These are phyloP conservation scores for Actinernus sp. DNA, from an alignment of 92 coral and sea anemone genomes.

Conservation along the genomic window DNA sequence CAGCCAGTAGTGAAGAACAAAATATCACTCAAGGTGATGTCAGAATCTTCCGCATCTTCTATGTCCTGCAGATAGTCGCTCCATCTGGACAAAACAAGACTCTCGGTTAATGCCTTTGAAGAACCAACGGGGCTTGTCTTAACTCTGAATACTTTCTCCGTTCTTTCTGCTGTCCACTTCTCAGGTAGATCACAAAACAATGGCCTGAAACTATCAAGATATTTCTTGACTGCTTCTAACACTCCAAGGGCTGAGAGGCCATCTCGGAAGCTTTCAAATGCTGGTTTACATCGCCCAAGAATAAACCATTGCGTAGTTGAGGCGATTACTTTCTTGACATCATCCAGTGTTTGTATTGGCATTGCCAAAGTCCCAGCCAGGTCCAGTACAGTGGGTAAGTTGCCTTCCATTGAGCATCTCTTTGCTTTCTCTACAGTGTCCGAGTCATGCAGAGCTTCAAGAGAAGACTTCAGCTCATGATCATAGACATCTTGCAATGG, in stretches of 20 bases:
- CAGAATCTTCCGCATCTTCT: conserved; percentile 70
- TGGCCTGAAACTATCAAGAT: conserved; percentile 54
- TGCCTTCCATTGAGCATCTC: background rate
- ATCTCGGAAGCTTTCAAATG: conserved; percentile 57
- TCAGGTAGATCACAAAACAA: conserved; percentile 49
- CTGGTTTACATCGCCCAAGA: conserved; percentile 54
- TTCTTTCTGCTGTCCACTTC: conserved; percentile 64
- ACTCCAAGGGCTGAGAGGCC: conserved; percentile 76
- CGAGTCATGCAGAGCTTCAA: background rate
- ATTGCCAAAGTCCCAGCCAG: conserved; percentile 9
- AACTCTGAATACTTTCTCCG: conserved; percentile 53
- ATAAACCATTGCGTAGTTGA: conserved; percentile 61
- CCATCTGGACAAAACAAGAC: conserved; percentile 76
- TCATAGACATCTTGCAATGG: conserved; percentile 19
- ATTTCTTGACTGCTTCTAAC: conserved; percentile 35
- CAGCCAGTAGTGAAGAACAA: conserved; percentile 79
- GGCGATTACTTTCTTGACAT: conserved; percentile 29
- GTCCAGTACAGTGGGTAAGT: conserved; percentile 5
- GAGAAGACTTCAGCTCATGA: conserved; percentile 7
- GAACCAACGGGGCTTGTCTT: conserved; percentile 69
- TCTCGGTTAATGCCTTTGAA: conserved; percentile 56
- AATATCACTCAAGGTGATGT: conserved; percentile 62
- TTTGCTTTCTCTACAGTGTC: background rate
- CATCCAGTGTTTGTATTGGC: conserved; percentile 12
- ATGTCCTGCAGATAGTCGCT: conserved; percentile 81